Evolutionary conservation across 1,140 invertebrate species (phyloP).

Genomic region (Zaprionus inermis): DNA sequence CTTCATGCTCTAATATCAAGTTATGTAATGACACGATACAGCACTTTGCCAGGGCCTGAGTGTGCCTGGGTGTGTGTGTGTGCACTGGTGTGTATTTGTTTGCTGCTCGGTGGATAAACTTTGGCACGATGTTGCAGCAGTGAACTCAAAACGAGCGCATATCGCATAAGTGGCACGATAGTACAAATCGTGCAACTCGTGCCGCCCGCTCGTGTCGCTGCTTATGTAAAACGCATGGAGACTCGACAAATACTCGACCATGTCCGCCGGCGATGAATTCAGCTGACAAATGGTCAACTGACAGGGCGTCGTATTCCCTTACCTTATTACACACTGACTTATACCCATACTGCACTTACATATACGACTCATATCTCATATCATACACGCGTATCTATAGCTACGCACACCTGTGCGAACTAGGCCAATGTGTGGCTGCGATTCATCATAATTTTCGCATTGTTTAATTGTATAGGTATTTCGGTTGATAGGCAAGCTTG

Average conservation of each 20-base stretch:
- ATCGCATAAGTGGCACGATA: background rate
- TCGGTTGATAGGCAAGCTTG: constrained; percentile 22
- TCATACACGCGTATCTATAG: background rate
- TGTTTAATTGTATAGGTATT: constrained; percentile 13
- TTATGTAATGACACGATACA: constrained; percentile 71
- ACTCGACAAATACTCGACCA: constrained; percentile 1
- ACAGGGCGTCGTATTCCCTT: constrained; percentile 25
- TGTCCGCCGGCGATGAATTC: constrained; percentile 36
- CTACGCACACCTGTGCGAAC: background rate
- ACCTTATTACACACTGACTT: constrained; percentile 19
- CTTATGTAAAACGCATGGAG: constrained; percentile 50
- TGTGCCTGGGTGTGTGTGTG: constrained; percentile 1
- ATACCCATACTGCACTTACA: too few relatives aligned
- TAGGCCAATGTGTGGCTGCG: background rate
- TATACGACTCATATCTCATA: background rate
- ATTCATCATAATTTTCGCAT: constrained; percentile 4
- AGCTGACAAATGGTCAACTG: constrained; percentile 76
- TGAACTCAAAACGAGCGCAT: constrained; percentile 49
- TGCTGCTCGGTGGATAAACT: constrained; percentile 42
- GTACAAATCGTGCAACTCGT: constrained; percentile 23
- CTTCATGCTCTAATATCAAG: constrained; percentile 47
- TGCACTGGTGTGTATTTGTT: background rate
- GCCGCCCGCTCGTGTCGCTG: constrained; percentile 23
- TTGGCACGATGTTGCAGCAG: constrained; percentile 53
- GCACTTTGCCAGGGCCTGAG: constrained; percentile 54